Conservation (phyloP, 2,113 vertebrate genomes). For the Poeciliopsis turrubarensis region DNA sequence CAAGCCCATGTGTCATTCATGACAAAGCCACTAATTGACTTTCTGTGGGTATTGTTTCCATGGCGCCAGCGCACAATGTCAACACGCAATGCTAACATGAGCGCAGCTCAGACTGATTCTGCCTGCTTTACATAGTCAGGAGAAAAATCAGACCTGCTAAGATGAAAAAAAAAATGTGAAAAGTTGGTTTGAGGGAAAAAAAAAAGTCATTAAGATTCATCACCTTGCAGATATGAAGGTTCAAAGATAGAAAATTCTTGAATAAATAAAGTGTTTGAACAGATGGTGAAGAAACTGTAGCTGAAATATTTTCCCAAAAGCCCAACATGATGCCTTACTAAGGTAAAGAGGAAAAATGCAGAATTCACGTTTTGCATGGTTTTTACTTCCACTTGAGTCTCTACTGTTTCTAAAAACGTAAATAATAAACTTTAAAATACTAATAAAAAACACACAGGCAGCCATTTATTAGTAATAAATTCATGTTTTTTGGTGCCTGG, state of each 20-base stretch:
- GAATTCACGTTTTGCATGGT: too few species aligned
- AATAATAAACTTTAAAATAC: too few species aligned
- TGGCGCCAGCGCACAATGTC: neutral
- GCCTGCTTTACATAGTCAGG: neutral
- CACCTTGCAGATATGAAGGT: neutral
- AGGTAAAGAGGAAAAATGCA: too few species aligned
- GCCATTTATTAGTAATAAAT: too few species aligned
- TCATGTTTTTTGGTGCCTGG: too few species aligned
- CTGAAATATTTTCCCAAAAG: neutral
- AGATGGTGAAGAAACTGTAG: neutral
- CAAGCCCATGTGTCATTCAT: neutral
- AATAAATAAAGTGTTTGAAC: neutral
- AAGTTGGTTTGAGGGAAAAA: neutral
- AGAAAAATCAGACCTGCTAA: neutral
- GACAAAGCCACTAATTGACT: conserved; percentile 1
- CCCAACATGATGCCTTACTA: neutral
- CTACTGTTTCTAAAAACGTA: too few species aligned
- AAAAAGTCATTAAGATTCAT: neutral
- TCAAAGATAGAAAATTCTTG: conserved; percentile 5
- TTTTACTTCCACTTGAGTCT: too few species aligned
- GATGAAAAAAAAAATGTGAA: neutral
- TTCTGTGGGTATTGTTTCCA: conserved; percentile 1
- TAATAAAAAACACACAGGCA: too few species aligned
- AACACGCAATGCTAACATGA: neutral
- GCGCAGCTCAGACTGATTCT: neutral